phyloP scores from a whole-genome alignment of 2,888 invertebrate species.

The Phyllotreta cruciferae region DNA sequence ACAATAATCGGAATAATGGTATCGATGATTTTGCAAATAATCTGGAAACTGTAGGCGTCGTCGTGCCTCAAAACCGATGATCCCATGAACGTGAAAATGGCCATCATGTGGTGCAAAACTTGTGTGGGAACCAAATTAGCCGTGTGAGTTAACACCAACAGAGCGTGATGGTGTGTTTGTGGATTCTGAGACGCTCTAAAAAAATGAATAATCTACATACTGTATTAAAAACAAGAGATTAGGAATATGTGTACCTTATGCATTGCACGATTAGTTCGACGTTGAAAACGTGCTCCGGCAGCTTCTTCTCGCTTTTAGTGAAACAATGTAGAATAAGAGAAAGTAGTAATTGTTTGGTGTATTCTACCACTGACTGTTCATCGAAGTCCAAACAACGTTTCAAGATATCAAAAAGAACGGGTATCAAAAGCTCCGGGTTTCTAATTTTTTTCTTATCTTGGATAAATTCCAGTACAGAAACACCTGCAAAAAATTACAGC shows the following conservation, averaged over 20 bases:
- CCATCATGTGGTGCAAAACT: constrained; percentile 92
- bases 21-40: constrained; percentile 88
- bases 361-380: constrained; percentile 83
- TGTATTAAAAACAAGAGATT: not conserved
- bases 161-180: constrained; percentile 93
- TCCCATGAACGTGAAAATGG: constrained; percentile 98
- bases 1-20: constrained; percentile 85
- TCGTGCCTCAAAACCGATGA: constrained; percentile 91
- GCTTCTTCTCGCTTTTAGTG: constrained; percentile 65
- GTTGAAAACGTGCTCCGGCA: constrained; percentile 65
- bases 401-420: constrained; percentile 78
- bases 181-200: constrained; percentile 86
- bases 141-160: constrained; percentile 81
- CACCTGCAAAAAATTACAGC: no score
- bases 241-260: constrained; percentile 60
- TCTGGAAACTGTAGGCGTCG: constrained; percentile 93
- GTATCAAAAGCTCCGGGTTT: constrained; percentile 72
- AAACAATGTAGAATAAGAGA: constrained; percentile 78
- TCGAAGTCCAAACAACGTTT: constrained; percentile 82
- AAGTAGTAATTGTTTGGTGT: constrained; percentile 85
- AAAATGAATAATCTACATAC: not conserved
- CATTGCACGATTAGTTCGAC: constrained; percentile 87
- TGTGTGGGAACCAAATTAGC: constrained; percentile 81
- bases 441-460: constrained; percentile 84
- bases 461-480: constrained; percentile 81